These are phyloP conservation scores for Eubasilissa regina DNA, from an alignment of 1,140 invertebrate genomes.

Conservation along the genomic window DNA sequence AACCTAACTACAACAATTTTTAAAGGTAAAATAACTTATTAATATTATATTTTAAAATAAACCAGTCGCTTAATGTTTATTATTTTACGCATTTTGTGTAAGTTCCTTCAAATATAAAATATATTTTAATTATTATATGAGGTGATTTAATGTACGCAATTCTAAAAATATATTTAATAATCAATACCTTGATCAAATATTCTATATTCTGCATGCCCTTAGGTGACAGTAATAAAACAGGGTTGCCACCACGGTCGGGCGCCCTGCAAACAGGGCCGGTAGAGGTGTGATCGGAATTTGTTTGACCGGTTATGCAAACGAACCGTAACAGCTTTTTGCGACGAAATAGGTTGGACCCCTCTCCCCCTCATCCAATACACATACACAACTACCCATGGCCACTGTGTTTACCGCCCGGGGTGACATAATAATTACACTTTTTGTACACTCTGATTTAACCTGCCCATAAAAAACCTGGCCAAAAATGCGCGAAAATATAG, in stretches of 20 bases:
- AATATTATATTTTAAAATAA: no score
- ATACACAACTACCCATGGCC: no score
- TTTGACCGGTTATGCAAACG: conserved; percentile 52
- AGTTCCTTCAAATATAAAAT: no score
- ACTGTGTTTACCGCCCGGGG: conserved; percentile 12
- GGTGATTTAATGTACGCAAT: background rate
- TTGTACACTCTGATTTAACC: conserved; percentile 16
- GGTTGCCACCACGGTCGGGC: conserved; percentile 7
- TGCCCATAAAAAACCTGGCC: background rate
- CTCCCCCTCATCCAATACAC: background rate
- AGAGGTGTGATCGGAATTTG: conserved; percentile 51
- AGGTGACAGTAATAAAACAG: conserved; percentile 24
- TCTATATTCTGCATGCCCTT: background rate
- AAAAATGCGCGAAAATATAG: no score
- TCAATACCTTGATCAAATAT: no score
- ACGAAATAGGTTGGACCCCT: conserved; percentile 23
- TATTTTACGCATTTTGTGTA: no score
- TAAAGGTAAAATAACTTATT: no score
- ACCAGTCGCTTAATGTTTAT: no score
- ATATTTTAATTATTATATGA: background rate
- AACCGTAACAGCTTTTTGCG: conserved; percentile 49
- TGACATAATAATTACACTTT: conserved; percentile 38
- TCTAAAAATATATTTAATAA: no score
- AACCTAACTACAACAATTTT: no score
- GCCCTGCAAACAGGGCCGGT: conserved; percentile 39